These are phyloP conservation scores for Apogon hyalosoma DNA, from an alignment of 2,797 vertebrate genomes.

Conservation along the genomic window DNA sequence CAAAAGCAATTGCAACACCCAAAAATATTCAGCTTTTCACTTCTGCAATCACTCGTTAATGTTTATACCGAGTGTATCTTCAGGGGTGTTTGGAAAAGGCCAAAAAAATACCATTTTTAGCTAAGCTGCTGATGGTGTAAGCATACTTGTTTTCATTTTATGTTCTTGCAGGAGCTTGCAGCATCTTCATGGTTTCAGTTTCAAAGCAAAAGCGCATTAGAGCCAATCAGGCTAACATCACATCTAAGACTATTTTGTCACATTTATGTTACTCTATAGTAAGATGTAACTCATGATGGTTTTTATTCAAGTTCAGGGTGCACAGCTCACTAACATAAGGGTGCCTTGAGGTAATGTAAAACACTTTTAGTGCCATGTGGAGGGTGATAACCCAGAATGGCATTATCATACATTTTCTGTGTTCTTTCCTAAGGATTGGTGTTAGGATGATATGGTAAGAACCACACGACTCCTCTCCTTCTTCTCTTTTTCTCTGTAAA, in stretches of 20 bases:
- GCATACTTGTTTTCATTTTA: slow-evolving; percentile 19
- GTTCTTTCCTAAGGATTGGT: slow-evolving; percentile 1
- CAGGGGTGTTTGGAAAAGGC: slow-evolving; percentile 24
- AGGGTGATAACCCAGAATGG: not conserved
- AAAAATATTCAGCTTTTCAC: slow-evolving; percentile 27
- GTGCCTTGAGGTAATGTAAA: not conserved
- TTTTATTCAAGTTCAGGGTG: slow-evolving; percentile 1
- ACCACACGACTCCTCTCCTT: slow-evolving; percentile 9
- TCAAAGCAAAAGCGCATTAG: slow-evolving; percentile 33
- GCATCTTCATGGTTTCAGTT: slow-evolving; percentile 31
- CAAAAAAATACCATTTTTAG: slow-evolving; percentile 20
- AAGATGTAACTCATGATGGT: slow-evolving; percentile 1
- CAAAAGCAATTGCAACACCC: slow-evolving; percentile 5
- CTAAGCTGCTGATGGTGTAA: slow-evolving; percentile 9
- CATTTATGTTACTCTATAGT: slow-evolving; percentile 8
- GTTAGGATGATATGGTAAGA: slow-evolving; percentile 9
- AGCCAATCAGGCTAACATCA: slow-evolving; percentile 19
- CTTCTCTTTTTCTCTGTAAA: slow-evolving; percentile 3
- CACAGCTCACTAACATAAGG: not conserved
- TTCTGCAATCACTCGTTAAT: slow-evolving; percentile 24
- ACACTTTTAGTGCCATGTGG: slow-evolving; percentile 18
- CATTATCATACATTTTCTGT: slow-evolving; percentile 6
- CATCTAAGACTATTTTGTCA: slow-evolving; percentile 5
- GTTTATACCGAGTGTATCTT: slow-evolving; percentile 17
- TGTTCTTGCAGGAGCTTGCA: slow-evolving; percentile 35